Percentiles rank a stretch among this genome's conserved stretches.
phyloP scores from a whole-genome alignment of 2,113 vertebrate genomes.

The Notechis scutatus region DNA sequence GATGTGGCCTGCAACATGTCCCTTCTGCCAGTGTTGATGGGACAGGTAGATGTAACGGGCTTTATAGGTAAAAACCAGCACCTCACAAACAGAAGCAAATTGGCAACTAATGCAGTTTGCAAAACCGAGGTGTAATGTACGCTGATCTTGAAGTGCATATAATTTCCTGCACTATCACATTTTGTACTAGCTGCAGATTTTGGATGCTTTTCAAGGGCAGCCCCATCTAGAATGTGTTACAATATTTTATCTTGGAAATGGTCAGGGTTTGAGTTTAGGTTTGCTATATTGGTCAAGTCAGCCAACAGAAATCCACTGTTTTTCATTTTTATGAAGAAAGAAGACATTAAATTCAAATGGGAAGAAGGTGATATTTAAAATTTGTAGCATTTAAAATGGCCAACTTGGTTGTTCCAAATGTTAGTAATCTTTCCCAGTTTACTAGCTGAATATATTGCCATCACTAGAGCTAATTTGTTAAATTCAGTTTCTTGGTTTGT shows the following conservation, averaged over 20 bases:
- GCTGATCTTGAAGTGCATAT: background rate
- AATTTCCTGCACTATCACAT: background rate
- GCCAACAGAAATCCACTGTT: background rate
- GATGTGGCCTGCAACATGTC: background rate
- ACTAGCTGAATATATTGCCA: background rate
- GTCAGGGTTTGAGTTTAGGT: background rate
- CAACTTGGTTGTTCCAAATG: background rate
- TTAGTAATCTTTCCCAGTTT: background rate
- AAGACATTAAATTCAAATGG: background rate
- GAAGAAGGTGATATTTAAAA: background rate
- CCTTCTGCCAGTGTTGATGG: background rate
- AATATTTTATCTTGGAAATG: background rate
- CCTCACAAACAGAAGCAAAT: background rate
- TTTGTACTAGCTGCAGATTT: background rate
- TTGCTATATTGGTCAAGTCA: background rate
- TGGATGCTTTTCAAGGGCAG: background rate
- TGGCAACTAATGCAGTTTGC: background rate
- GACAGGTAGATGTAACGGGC: background rate
- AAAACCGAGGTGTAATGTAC: background rate
- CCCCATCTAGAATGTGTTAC: background rate
- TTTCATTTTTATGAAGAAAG: background rate
- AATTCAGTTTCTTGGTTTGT: background rate
- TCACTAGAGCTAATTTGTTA: background rate
- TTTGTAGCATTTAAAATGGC: background rate
- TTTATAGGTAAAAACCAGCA: background rate